A percentile compares a stretch with the other conserved stretches of the same genome.
phyloP scores from a whole-genome alignment of 2,113 vertebrate species.

The Madoqua kirkii region DNA sequence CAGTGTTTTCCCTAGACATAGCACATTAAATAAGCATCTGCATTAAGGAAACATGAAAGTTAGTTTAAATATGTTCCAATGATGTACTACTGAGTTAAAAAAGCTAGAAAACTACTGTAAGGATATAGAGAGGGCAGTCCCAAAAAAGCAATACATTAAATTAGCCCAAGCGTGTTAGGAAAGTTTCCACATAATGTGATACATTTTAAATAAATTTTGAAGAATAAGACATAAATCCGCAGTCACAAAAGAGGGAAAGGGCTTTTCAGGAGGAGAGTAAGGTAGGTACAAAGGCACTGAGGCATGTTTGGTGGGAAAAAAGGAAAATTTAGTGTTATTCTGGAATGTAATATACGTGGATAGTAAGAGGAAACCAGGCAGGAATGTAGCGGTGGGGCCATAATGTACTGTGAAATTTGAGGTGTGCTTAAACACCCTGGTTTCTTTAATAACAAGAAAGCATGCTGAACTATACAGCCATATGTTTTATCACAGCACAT shows the following conservation, averaged over 20 bases:
- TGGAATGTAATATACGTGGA: background rate
- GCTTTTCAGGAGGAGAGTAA: background rate
- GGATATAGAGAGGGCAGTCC: background rate
- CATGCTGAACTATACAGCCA: background rate
- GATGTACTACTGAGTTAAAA: background rate
- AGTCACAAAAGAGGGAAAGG: background rate
- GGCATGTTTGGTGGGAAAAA: background rate
- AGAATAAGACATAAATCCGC: background rate
- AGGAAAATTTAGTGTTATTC: background rate
- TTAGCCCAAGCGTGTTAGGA: background rate
- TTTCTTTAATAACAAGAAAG: slow-evolving; percentile 11
- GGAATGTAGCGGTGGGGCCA: background rate
- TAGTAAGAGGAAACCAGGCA: background rate
- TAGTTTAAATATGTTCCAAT: background rate
- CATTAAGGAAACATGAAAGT: background rate
- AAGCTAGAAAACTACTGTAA: background rate
- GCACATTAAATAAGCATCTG: background rate
- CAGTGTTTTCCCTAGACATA: background rate
- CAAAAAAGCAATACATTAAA: background rate
- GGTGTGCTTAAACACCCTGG: background rate
- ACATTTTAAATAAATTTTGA: slow-evolving; percentile 24
- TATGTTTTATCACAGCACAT: background rate
- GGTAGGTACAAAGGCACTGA: background rate
- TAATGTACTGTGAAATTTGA: background rate
- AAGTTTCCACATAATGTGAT: background rate